A percentile compares a stretch with the other conserved stretches of the same genome.
Evolutionary conservation across 2,113 vertebrate genomes (phyloP).

Genomic region (Narcine bancroftii): DNA sequence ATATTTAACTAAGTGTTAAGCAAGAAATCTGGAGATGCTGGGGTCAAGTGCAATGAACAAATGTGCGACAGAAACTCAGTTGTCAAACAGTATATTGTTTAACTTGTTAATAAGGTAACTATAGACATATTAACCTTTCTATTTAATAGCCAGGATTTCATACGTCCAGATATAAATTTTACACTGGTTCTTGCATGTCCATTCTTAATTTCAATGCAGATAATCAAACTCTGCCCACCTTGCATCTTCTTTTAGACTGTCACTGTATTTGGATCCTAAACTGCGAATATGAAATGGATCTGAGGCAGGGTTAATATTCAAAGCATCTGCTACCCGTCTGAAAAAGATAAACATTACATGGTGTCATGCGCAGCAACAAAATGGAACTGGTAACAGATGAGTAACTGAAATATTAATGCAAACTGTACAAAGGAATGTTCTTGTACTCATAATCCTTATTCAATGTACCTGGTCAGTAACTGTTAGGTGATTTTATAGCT

Average conservation of each 20-base stretch:
- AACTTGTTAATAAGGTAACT: background rate
- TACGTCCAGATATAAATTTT: background rate
- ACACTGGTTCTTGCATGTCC: too few relatives aligned
- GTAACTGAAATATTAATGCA: background rate
- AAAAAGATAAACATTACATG: slow-evolving; percentile 36
- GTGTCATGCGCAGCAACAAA: background rate
- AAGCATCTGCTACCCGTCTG: slow-evolving; percentile 80
- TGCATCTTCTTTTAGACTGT: slow-evolving; percentile 85
- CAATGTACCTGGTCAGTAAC: background rate
- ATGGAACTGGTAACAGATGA: background rate
- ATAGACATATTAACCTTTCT: background rate
- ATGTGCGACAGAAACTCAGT: too few relatives aligned
- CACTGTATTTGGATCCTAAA: slow-evolving; percentile 77
- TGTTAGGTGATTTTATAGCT: background rate
- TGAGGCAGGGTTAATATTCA: slow-evolving; percentile 77
- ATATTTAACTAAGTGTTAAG: background rate
- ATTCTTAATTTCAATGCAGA: background rate
- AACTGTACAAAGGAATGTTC: background rate
- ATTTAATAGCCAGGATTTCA: background rate
- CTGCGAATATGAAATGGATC: slow-evolving; percentile 82
- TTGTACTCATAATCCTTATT: background rate
- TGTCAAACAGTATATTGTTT: too few relatives aligned
- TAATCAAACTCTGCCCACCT: slow-evolving; percentile 55
- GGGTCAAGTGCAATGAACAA: too few relatives aligned
- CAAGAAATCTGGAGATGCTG: too few relatives aligned